These are phyloP conservation scores for Entomyzon cyanotis DNA, from an alignment of 2,113 vertebrate species.

Conservation along the genomic window DNA sequence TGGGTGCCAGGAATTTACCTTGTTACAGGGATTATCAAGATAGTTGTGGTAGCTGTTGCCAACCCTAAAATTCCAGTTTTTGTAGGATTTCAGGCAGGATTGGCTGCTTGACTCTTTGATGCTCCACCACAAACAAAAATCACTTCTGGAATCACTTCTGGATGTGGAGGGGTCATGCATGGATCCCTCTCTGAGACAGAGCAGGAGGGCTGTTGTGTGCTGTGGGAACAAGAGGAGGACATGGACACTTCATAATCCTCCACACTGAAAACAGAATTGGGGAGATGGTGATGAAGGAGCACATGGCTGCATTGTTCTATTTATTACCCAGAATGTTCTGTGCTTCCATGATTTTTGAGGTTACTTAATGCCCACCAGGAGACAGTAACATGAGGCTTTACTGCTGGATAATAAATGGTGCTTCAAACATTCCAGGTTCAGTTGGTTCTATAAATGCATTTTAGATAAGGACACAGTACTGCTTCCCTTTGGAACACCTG, in stretches of 20 bases:
- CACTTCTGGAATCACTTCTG: neutral
- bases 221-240: neutral
- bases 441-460: neutral
- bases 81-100: neutral
- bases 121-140: neutral
- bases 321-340: accelerated
- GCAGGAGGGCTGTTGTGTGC: accelerated
- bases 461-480: accelerated
- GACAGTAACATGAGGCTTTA: neutral
- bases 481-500: neutral
- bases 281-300: neutral
- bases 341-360: neutral
- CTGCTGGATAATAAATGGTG: neutral
- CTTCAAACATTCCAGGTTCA: neutral
- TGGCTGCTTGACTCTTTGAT: accelerated
- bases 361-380: neutral
- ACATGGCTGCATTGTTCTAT: accelerated
- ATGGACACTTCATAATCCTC: accelerated
- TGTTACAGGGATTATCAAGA: accelerated
- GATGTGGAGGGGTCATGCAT: neutral
- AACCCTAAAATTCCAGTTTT: neutral
- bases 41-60: neutral
- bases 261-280: neutral
- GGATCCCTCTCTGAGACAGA: neutral
- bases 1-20: neutral